Evolutionary conservation across 2,113 vertebrate genomes (phyloP), one percentile per base, ranked within the genome.

Genomic region (Alectura lathami): DNA sequence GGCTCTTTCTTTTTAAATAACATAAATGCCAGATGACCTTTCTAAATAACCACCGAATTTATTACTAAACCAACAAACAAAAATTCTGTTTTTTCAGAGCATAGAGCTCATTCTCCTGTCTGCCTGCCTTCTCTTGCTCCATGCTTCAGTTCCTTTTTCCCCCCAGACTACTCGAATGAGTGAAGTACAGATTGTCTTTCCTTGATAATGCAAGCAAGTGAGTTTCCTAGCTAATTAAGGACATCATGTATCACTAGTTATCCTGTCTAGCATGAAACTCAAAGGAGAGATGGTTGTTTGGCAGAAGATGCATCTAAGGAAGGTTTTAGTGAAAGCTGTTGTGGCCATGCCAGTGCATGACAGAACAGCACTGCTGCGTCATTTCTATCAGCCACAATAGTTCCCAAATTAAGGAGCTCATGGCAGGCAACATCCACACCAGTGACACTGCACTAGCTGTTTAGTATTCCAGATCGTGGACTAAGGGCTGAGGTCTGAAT

Each of bases 381-480:
- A 64, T 76, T 64, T 83, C 43, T 36, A 56, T 30, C 45, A 88
- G 48, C 17, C n/a, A 74, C 47, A 83, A 48, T 40, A 62, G 32
- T 5, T 91, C 56, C 17, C 9, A 83, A 67, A 34, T 47, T 1
- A 48, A 48, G 66, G 17, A 43, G 57, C 84, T 40, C 38, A 47
- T 14, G 43, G 43, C 36, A 60, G 23, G 5, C 17, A 56, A 24
- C 0, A 0, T 43, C 26, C 17, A 56, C 22, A 51, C 20, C 21
- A n/a, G 4, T 4, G 30, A 69, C 8, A 13, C 4, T 42, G 66
- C 22, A 70, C 15, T 57, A 51, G 11, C 9, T 73, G 17, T 15
- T 77, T 74, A 43, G 17, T 42, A 57, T 69, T 91, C 48, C 48
- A 69, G 36, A 45, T 20, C 2, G 0, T 5, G 23, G 20, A 63